Percentiles rank a stretch among this genome's conserved stretches.
phyloP scores from a whole-genome alignment of 2,888 invertebrate species.

The Odontomyia ornata region DNA sequence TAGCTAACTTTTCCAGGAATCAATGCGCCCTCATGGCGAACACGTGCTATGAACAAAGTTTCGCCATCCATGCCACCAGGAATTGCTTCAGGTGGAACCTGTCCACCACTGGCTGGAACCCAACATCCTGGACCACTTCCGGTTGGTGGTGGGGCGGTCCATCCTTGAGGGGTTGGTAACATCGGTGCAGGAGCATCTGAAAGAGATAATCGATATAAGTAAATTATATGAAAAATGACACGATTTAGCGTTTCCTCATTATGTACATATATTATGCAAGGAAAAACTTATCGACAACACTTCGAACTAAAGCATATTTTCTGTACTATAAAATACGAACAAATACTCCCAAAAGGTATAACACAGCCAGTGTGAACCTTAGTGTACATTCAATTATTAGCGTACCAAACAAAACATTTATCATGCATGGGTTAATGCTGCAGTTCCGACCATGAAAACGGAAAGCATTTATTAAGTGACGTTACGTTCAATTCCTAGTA shows the following conservation, averaged over 20 bases:
- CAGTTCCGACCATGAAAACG: not conserved
- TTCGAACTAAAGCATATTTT: no score
- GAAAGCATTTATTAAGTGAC: not conserved
- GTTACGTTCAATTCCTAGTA: not conserved
- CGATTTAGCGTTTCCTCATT: no score
- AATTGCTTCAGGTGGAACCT: slow-evolving; percentile 77
- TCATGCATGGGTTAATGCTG: slow-evolving; percentile 49
- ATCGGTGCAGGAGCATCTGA: slow-evolving; percentile 52
- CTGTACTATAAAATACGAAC: no score
- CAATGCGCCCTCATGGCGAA: slow-evolving; percentile 75
- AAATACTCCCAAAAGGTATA: no score
- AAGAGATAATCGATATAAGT: not conserved
- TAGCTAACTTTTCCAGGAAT: slow-evolving; percentile 75
- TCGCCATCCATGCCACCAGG: slow-evolving; percentile 73
- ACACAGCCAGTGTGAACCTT: no score
- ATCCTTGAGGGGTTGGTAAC: slow-evolving; percentile 37
- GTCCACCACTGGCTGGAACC: slow-evolving; percentile 71
- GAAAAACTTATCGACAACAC: no score
- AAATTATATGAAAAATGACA: slow-evolving; percentile 2
- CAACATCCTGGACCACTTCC: slow-evolving; percentile 65
- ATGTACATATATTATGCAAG: no score
- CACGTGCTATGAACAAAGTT: slow-evolving; percentile 74
- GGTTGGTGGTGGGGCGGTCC: slow-evolving; percentile 46
- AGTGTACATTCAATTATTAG: no score
- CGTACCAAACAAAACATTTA: slow-evolving; percentile 59